Evolutionary conservation across 2,888 invertebrate species (phyloP), one percentile per base, ranked within the genome.

Genomic region (Lomographa bimaculata): DNA sequence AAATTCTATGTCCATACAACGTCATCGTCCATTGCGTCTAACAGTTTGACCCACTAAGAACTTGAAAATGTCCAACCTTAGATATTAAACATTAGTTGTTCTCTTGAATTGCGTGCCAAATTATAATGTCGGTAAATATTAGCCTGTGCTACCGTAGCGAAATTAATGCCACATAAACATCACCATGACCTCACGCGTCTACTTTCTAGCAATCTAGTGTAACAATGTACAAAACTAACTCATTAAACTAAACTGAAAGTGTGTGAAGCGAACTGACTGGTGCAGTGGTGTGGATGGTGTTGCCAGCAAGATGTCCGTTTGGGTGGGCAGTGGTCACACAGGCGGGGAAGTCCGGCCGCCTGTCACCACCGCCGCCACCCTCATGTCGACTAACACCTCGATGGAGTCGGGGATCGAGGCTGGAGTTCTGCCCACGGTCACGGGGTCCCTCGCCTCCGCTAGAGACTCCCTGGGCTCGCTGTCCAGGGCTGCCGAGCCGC

Each of bases 371-470:
- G 76, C 79, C 46, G 71, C 81, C 62, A 78, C 81, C 53, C 74
- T 87, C 59, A 67, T 86, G 54, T 90, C 89, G 19, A 79, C 81
- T 26, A 85, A 86, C 67, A 90, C 90, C 48, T 90, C 90, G 63
- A 91, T 86, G 90, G 93, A 91, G 86, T 93, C 90, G 27, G 93
- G 91, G 60, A 93, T 90, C 76, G 94, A 91, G 76, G 92, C 92
- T 1, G 92, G 92, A 14, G 93, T 93, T 67, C 81, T 92, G 52
- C 93, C 94, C n/a, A 94, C 94, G 4, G 93, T 94, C 63, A 94
- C 93, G 17, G 94, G 94, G 26, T 93, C 93, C 1, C 84, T 94
- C 54, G 72, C 91, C 54, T 87, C 91, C 34, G 80, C 90, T 42
- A 61, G 90, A 57, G 80, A 89, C 55, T 92, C 92, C 0, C 78